Evolutionary conservation across 64 coral and sea anemone genomes (phyloP), one percentile per base, ranked within the genome.

Genomic region (Porites lutea): DNA sequence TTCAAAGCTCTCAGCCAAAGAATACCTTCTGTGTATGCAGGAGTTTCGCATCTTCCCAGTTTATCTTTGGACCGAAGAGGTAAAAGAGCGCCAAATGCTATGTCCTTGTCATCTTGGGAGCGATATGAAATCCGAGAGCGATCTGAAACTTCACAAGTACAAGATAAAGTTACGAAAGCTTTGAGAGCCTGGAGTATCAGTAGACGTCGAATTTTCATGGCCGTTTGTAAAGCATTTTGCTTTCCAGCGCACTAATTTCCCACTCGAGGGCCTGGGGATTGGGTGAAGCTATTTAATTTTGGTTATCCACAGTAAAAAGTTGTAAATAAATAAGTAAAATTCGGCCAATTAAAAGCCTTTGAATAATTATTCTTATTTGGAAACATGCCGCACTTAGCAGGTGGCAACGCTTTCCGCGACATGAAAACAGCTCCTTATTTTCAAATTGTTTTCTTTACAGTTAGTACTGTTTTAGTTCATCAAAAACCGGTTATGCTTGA

Each of bases 1-100:
- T 93, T 82, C 16, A 96, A 58, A 19, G 95, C 90, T 14, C 82
- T 88, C 10, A 96, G 52, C 95, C 90, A 96, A 16, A 93, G 64
- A 16, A 92, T 63, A 0, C 70, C 49, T 63, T 89, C 47, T 6
- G 89, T 79, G 52, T 80, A 82, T 15, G 68, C n/a, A 1, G 43
- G 86, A 49, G 63, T 49, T 44, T 78, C 77, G 52, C 95, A 97
- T 59, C 52, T 20, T 10, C 69, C 67, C 46, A 61, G 47, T 4
- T 57, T 22, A 15, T 91, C 44, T 65, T 82, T 75, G 13, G 53
- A 65, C 37, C 75, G 79, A 54, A 97, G 83, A 3, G 95, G 92
- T 44, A 94, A 64, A 11, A 97, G 75, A 6, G 82, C 95, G 14
- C 95, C 95, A 4, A 97, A 53, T 1, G 87, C 16, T 15, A 97